Evolutionary conservation across 2,888 invertebrate genomes (phyloP).

Genomic region (Callinectes sapidus): DNA sequence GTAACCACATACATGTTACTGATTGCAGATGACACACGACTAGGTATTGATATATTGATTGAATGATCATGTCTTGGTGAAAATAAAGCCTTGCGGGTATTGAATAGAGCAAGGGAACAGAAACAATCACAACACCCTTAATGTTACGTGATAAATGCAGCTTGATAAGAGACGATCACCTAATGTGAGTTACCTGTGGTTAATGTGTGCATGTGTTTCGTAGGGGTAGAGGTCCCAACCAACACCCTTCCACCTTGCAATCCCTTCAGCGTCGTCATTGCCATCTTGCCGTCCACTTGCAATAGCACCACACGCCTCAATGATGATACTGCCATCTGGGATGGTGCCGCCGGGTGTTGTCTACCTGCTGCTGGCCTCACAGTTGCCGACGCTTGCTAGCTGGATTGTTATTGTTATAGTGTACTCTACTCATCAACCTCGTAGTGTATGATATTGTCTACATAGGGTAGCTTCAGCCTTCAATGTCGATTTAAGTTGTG

Average conservation of each 20-base stretch:
- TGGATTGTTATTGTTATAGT: background rate
- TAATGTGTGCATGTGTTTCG: background rate
- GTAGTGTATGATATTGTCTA: background rate
- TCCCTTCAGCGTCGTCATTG: slow-evolving; percentile 16
- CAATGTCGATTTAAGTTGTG: background rate
- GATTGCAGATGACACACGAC: no score
- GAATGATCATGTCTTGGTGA: no score
- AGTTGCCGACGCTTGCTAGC: background rate
- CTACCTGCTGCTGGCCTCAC: background rate
- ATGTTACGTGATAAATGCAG: background rate
- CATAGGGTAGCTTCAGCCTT: background rate
- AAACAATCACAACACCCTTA: background rate
- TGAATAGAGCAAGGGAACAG: background rate
- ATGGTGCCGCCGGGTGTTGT: background rate
- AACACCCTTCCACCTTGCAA: slow-evolving; percentile 25
- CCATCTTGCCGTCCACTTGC: slow-evolving; percentile 25
- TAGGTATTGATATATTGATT: no score
- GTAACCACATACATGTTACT: no score
- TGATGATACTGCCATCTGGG: background rate
- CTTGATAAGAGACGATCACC: background rate
- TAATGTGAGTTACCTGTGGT: background rate
- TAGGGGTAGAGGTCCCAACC: background rate
- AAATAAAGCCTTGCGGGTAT: background rate
- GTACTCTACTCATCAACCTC: background rate
- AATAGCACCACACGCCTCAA: background rate